These are phyloP conservation scores for Colletes gigas DNA, from an alignment of 1,140 invertebrate species.

Conservation along the genomic window DNA sequence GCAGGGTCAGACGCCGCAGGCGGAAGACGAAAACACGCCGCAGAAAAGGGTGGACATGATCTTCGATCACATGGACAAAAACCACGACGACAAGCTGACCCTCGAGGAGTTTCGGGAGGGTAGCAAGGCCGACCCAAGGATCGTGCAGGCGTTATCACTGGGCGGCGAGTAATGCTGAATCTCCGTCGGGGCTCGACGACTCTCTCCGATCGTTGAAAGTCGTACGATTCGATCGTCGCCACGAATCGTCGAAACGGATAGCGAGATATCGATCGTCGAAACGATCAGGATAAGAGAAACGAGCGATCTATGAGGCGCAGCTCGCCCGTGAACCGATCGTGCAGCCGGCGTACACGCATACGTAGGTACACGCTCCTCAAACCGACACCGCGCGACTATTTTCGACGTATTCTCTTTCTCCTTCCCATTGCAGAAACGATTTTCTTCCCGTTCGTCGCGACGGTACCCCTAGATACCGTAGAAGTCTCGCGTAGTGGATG, in stretches of 20 bases:
- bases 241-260: no score
- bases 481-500: background rate
- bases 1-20: constrained; percentile 93
- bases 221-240: constrained; percentile 16
- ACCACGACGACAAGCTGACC: constrained; percentile 97
- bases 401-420: constrained; percentile 13
- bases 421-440: constrained; percentile 27
- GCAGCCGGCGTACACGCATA: constrained; percentile 48
- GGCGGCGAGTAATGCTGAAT: constrained; percentile 85
- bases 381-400: background rate
- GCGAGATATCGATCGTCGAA: no score
- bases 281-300: background rate
- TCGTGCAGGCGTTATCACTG: constrained; percentile 95
- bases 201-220: constrained; percentile 14
- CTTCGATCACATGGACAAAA: constrained; percentile 99
- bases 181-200: background rate
- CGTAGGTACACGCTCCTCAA: constrained; percentile 37
- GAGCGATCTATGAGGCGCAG: constrained; percentile 9
- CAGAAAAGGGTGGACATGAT: constrained; percentile 98
- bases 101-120: constrained; percentile 99
- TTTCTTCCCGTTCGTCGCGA: constrained; percentile 35
- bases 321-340: background rate
- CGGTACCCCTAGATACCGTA: constrained; percentile 17
- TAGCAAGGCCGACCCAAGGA: constrained; percentile 98
- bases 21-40: constrained; percentile 96